Evolutionary conservation across 2,113 vertebrate species (phyloP), one percentile per base, ranked within the genome.

Genomic region (Callospermophilus lateralis): DNA sequence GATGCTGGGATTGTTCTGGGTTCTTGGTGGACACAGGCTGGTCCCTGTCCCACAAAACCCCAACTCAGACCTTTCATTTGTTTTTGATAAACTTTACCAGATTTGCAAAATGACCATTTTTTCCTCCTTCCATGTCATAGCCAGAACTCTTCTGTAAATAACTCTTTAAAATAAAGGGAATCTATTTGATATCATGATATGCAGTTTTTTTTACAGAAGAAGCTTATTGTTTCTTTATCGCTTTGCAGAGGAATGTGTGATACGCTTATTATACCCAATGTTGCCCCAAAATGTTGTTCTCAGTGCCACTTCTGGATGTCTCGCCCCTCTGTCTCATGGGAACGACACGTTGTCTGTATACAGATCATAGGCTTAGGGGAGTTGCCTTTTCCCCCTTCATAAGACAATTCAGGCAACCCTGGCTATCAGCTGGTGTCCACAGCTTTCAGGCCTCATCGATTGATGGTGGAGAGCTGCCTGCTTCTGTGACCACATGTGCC

Each of bases 371-470:
- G 9, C 12, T 70, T n/a, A 28, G 51, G 37, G 0, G 42, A 78
- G 39, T 72, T 72, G 22, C 22, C 48, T 84, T 67, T 63, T 20
- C 32, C 53, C 20, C 61, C 77, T 17, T 76, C 45, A 15, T 45
- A 37, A 37, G n/a, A 65, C 65, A n/a, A 32, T n/a, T 79, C 11
- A 63, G 8, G 58, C 15, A 53, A 1, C n/a, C 19, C 42, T 9
- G 9, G 48, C 6, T 10, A 1, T 65, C 24, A 37, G n/a, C 53
- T 0, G 0, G 34, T 12, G 28, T 73, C n/a, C 11, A 34, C 13
- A 8, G 51, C 24, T 24, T 28, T 73, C 45, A 32, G 22, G 42
- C 13, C 5, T 12, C 39, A 4, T 13, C 8, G 0, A 26, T 13
- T 22, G 26, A 63, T 53, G 10, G 1, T 39, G 12, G 22, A 10